Conservation (phyloP, 1,140 invertebrate genomes). For the Oreohelix idahoensis region DNA sequence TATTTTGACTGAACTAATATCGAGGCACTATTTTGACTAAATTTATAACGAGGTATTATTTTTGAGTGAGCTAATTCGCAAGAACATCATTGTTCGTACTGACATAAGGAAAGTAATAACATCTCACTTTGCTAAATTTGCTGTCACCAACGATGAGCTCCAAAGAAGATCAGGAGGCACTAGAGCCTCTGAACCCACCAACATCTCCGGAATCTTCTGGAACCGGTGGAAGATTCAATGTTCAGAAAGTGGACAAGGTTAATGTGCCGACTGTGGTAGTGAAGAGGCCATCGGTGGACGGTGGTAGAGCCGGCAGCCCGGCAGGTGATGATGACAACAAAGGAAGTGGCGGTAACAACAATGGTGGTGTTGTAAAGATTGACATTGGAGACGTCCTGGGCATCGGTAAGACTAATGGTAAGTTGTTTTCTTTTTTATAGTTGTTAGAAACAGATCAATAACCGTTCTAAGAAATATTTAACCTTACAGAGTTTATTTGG, state of each 20-base stretch:
- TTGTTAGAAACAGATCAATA: too few species aligned
- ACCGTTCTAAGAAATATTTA: too few species aligned
- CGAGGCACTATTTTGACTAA: too few species aligned
- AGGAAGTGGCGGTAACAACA: background rate
- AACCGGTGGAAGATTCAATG: background rate
- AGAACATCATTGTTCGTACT: too few species aligned
- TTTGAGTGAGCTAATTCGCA: too few species aligned
- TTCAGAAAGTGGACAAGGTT: background rate
- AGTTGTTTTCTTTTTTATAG: background rate
- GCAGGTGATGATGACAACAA: background rate
- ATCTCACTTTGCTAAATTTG: too few species aligned
- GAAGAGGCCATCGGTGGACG: conserved; percentile 20
- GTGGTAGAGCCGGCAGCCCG: background rate
- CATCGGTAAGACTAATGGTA: background rate
- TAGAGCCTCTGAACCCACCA: background rate
- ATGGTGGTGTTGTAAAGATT: conserved; percentile 3
- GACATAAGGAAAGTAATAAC: too few species aligned
- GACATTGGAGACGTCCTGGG: background rate
- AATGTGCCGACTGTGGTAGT: background rate
- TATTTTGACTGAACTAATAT: too few species aligned
- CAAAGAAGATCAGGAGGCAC: background rate
- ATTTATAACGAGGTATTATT: too few species aligned
- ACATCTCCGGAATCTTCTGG: background rate
- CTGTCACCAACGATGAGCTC: background rate
- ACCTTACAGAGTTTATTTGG: too few species aligned